Evolutionary conservation across 2,113 vertebrate species (phyloP).

Genomic region (Falcunculus frontatus): DNA sequence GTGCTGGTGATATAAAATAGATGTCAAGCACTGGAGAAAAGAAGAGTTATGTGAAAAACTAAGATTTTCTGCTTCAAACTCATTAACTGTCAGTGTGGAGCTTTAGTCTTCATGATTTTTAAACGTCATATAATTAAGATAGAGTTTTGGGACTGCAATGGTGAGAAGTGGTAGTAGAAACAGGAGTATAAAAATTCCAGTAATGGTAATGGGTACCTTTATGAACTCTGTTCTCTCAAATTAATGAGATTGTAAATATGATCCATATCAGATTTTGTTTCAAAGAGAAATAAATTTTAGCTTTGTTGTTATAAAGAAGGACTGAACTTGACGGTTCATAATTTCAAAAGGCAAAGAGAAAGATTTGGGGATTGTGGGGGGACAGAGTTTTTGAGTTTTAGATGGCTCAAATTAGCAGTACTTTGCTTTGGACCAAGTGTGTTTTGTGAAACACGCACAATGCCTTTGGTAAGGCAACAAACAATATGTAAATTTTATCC

Average conservation of each 20-base stretch:
- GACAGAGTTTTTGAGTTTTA: background rate
- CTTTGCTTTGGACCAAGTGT: background rate
- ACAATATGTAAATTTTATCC: background rate
- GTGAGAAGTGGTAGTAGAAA: background rate
- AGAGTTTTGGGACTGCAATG: background rate
- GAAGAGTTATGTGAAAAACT: background rate
- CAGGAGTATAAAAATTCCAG: background rate
- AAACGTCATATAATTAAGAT: background rate
- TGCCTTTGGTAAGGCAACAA: background rate
- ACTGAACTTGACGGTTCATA: background rate
- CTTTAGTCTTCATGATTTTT: background rate
- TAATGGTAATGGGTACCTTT: background rate
- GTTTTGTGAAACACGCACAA: background rate
- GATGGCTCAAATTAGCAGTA: background rate
- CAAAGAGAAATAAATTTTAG: background rate
- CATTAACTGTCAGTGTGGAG: background rate
- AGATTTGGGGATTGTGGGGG: background rate
- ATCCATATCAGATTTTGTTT: background rate
- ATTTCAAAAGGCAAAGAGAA: background rate
- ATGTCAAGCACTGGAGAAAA: background rate
- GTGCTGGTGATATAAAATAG: background rate
- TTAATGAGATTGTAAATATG: background rate
- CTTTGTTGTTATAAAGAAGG: background rate
- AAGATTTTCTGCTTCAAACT: background rate
- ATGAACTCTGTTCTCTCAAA: background rate